phyloP scores from a whole-genome alignment of 2,113 vertebrate species.

The Plecotus auritus region DNA sequence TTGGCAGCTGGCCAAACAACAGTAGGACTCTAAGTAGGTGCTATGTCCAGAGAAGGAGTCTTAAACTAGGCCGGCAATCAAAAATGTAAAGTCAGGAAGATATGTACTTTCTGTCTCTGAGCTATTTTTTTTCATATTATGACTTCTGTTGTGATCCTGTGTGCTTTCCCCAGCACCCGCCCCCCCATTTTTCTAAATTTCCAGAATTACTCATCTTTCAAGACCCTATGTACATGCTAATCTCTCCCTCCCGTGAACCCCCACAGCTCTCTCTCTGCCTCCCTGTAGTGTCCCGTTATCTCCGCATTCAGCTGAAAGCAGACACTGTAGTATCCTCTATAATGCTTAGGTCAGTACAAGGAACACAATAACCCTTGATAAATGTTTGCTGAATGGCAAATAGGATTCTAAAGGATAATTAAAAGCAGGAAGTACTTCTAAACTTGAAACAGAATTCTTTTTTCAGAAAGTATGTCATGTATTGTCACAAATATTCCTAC shows the following conservation, averaged over 20 bases:
- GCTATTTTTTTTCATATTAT: neutral
- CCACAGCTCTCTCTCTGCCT: neutral
- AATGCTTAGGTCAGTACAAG: neutral
- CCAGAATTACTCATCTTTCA: neutral
- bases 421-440: neutral
- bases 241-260: neutral
- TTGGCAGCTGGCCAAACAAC: neutral
- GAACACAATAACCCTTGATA: neutral
- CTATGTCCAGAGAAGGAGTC: neutral
- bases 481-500: neutral
- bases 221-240: neutral
- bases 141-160: neutral
- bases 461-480: neutral
- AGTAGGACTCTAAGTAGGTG: neutral
- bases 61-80: neutral
- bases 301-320: slow-evolving; percentile 31
- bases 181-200: neutral
- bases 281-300: neutral
- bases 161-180: neutral
- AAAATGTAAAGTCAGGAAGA: neutral
- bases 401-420: neutral
- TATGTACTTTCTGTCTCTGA: neutral
- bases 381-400: neutral
- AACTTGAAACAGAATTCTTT: neutral
- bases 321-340: neutral